Conservation (phyloP, 2,113 vertebrate genomes). For the Cisticola juncidis region DNA sequence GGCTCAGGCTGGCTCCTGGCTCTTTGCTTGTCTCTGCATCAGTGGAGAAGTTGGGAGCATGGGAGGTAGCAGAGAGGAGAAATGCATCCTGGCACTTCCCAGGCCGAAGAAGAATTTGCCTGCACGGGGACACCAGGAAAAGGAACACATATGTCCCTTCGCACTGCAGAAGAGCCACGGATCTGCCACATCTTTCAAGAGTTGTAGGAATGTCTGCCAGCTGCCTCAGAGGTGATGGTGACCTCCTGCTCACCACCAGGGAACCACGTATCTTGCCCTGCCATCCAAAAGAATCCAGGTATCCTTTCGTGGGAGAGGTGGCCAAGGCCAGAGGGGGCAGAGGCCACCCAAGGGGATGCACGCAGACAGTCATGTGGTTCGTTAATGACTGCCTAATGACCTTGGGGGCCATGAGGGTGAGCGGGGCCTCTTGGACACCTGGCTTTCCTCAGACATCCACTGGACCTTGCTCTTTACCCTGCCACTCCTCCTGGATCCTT, state of each 20-base stretch:
- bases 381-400: constrained; percentile 53
- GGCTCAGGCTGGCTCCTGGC: background rate
- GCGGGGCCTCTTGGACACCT: background rate
- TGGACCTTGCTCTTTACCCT: constrained; percentile 44
- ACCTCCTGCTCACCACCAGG: background rate
- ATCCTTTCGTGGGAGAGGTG: background rate
- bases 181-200: background rate
- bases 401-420: background rate
- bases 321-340: background rate
- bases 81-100: background rate
- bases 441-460: background rate
- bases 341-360: background rate
- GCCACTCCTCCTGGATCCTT: constrained; percentile 20
- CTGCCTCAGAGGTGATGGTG: background rate
- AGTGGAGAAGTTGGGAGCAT: background rate
- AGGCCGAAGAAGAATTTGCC: background rate
- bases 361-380: accelerated
- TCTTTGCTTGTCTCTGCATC: background rate
- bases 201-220: background rate
- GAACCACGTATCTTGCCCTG: background rate
- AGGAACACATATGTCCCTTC: background rate
- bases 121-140: background rate
- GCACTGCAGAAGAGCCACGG: background rate
- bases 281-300: background rate
- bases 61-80: background rate